These are phyloP conservation scores for Typhlichthys eigenmanni DNA, from an alignment of 2,797 vertebrate species.

Conservation along the genomic window DNA sequence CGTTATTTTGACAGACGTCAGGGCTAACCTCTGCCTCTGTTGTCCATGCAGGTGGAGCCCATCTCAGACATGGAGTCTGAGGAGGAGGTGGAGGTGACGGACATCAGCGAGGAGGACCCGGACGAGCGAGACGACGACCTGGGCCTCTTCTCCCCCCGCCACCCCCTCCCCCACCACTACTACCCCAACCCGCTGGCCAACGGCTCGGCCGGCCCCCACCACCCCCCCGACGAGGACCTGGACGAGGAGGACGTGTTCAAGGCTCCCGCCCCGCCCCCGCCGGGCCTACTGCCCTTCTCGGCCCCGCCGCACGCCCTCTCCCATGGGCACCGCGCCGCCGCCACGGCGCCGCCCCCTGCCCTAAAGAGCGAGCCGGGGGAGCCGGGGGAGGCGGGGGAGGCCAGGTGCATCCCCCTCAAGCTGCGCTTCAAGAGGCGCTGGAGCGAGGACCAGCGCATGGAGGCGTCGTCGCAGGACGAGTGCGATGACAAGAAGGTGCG, in stretches of 20 bases:
- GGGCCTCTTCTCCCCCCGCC: conserved; percentile 62
- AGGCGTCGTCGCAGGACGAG: conserved; percentile 81
- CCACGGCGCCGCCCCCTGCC: conserved; percentile 15
- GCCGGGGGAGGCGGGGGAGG: conserved; percentile 34
- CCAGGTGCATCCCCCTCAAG: conserved; percentile 89
- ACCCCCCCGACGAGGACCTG: conserved; percentile 78
- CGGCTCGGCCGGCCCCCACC: conserved; percentile 46
- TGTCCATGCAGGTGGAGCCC: conserved; percentile 81
- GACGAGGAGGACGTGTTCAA: conserved; percentile 93
- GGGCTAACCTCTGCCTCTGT: too few relatives aligned
- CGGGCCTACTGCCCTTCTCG: conserved; percentile 69
- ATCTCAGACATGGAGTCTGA: conserved; percentile 90
- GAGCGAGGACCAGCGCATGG: conserved; percentile 91
- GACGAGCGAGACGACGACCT: conserved; percentile 85
- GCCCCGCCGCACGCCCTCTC: conserved; percentile 54
- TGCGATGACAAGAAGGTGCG: conserved; percentile 86
- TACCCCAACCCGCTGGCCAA: conserved; percentile 66
- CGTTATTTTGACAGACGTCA: too few relatives aligned
- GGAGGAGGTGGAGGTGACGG: conserved; percentile 88
- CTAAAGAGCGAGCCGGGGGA: conserved; percentile 72
- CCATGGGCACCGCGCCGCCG: conserved; percentile 34
- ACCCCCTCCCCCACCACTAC: conserved; percentile 56
- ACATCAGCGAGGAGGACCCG: conserved; percentile 86
- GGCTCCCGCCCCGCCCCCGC: conserved; percentile 80
- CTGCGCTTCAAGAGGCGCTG: conserved; percentile 92